Base-by-base conservation (phyloP, 2,888 invertebrate species). In the Abrostola triplasia region DNA sequence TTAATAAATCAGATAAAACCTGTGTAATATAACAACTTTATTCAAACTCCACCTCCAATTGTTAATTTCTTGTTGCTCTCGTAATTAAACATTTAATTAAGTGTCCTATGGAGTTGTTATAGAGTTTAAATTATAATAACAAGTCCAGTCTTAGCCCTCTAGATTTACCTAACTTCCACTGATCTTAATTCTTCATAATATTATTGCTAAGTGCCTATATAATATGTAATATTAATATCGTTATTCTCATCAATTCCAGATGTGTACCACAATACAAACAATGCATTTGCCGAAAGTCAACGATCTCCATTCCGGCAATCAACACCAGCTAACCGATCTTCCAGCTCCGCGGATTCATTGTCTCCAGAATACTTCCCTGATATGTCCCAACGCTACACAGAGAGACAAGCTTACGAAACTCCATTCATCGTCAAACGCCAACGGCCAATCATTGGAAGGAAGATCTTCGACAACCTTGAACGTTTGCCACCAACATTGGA, bases 311-410 rank as follows among this genome's bases (percentile, higher is more conserved):
- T 83, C 53, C 79, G 64, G 36, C 86, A 84, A 35, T 81, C 86
- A 0, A 73, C 81, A 13, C 71, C 82, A 1, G 87, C 85, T 37
- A 86, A 80, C 50, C 59, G 82, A 11, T 93, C 92, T 0, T 92
- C 92, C 8, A 93, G 92, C 60, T 93, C 93, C 0, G 82, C 92
- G 0, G 93, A 94, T 50, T 92, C 92, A 0, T 86, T 84, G 2
- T 92, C 93, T n/a, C 92, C 93, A 0, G 93, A 92, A n/a, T 84
- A 87, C 0, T 92, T 87, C 56, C 86, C 86, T 0, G 90, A 90
- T 41, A 64, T 86, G 40, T 76, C 73, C 47, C 60, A 64, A n/a
- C 62, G 73, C 7, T 51, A 70, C 42, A 49, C 66, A 36, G 55
- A 62, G 24, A 54, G 64, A 48, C 62, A 64, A 66, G 36, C 61